phyloP scores from a whole-genome alignment of 64 coral and sea anemone species.

The Pocillopora verrucosa region DNA sequence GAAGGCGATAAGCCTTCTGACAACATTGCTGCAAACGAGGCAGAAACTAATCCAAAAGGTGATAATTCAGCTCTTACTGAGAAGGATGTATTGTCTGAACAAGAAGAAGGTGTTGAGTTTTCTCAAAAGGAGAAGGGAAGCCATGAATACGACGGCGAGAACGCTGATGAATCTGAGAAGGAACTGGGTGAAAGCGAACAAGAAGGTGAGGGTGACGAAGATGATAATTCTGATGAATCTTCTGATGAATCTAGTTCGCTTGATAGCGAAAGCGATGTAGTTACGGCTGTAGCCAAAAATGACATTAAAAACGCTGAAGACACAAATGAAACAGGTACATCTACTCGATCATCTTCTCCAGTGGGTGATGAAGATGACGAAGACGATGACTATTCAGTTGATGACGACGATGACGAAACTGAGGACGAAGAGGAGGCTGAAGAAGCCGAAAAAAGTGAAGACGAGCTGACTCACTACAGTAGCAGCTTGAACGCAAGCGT shows the following conservation, averaged over 20 bases:
- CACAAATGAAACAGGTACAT: background rate
- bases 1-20: background rate
- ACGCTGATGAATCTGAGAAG: slow-evolving; percentile 12
- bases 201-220: too few species aligned
- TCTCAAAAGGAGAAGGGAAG: background rate
- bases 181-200: background rate
- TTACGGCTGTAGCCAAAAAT: background rate
- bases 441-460: slow-evolving; percentile 29
- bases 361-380: slow-evolving; percentile 26
- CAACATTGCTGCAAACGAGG: background rate
- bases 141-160: background rate
- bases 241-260: slow-evolving; percentile 22
- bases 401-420: background rate
- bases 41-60: background rate
- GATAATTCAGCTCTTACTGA: background rate
- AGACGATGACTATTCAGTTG: background rate
- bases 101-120: background rate
- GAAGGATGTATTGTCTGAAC: background rate
- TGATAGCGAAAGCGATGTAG: slow-evolving; percentile 42
- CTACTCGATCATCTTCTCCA: slow-evolving; percentile 10
- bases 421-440: slow-evolving; percentile 47
- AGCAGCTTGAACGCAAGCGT: slow-evolving; percentile 61
- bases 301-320: background rate
- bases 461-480: slow-evolving; percentile 45
- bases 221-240: slow-evolving; percentile 25